A percentile compares a stretch with the other conserved stretches of the same genome.
Evolutionary conservation across 2,113 vertebrate species (phyloP).

Genomic region (Pogonocichla stellata): DNA sequence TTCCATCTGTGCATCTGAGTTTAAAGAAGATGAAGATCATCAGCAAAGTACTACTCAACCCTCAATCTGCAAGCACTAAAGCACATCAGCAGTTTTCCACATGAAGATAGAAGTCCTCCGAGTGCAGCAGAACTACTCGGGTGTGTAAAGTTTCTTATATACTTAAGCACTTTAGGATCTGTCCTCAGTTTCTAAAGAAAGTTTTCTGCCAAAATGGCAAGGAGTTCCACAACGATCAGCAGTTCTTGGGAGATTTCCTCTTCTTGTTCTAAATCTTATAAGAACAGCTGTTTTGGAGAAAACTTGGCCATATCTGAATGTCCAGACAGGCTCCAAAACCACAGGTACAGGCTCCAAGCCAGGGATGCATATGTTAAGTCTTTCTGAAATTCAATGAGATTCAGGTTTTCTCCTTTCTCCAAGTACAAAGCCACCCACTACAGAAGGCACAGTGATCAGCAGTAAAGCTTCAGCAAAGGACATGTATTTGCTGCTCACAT

Average conservation of each 20-base stretch:
- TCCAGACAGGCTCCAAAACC: slow-evolving; percentile 54
- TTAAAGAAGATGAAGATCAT: background rate
- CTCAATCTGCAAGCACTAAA: slow-evolving; percentile 21
- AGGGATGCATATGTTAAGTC: slow-evolving; percentile 9
- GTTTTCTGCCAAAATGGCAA: slow-evolving; percentile 56
- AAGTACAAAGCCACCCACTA: background rate
- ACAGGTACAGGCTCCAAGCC: slow-evolving; percentile 45
- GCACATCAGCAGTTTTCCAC: background rate
- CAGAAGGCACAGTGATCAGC: background rate
- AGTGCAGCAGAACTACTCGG: background rate
- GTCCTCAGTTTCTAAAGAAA: slow-evolving; percentile 29
- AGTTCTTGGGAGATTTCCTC: slow-evolving; percentile 56
- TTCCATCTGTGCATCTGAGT: background rate
- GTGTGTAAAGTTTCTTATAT: slow-evolving; percentile 18
- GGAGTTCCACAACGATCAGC: slow-evolving; percentile 45
- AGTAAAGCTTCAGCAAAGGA: background rate
- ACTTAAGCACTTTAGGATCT: slow-evolving; percentile 32
- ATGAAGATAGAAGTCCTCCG: background rate
- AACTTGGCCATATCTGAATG: slow-evolving; percentile 39
- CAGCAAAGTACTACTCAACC: background rate
- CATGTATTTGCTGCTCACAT: background rate
- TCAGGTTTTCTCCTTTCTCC: background rate
- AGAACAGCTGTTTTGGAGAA: slow-evolving; percentile 45
- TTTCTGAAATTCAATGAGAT: slow-evolving; percentile 1
- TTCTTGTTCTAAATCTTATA: slow-evolving; percentile 52